phyloP scores from a whole-genome alignment of 2,888 invertebrate genomes.

The Oegoconia quadripuncta region DNA sequence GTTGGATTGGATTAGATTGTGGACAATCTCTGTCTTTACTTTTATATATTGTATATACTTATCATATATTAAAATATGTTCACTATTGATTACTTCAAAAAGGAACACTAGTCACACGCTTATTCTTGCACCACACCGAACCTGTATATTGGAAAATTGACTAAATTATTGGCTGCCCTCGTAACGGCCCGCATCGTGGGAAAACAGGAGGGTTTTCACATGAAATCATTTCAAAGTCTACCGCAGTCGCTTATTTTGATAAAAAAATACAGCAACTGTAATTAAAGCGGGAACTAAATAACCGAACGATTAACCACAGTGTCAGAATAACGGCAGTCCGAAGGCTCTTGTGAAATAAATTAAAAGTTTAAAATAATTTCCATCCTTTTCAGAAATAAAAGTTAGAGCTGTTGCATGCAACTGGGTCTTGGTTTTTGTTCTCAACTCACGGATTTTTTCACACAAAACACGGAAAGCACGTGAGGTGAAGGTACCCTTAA shows the following conservation, averaged over 20 bases:
- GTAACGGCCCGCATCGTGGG: slow-evolving; percentile 66
- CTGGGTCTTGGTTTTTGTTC: slow-evolving; percentile 20
- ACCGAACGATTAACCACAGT: too few species aligned
- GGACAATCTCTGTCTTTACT: too few species aligned
- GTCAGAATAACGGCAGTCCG: too few species aligned
- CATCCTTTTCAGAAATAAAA: too few species aligned
- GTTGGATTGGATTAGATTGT: too few species aligned
- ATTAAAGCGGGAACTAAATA: too few species aligned
- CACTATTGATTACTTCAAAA: too few species aligned
- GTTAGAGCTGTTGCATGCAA: too few species aligned
- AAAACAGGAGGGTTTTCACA: slow-evolving; percentile 65
- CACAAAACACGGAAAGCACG: slow-evolving; percentile 23
- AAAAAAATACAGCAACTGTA: background rate
- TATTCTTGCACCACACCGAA: slow-evolving; percentile 34
- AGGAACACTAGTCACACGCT: background rate
- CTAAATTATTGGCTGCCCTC: slow-evolving; percentile 71
- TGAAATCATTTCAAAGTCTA: slow-evolving; percentile 41
- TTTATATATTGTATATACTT: too few species aligned
- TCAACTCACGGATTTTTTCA: slow-evolving; percentile 28
- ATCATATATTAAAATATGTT: too few species aligned
- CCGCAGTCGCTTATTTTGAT: slow-evolving; percentile 8
- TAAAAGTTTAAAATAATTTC: too few species aligned
- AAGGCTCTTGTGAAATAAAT: too few species aligned
- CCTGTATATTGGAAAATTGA: slow-evolving; percentile 74
- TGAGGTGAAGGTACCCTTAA: slow-evolving; percentile 41